Evolutionary conservation across 2,113 vertebrate genomes (phyloP).

Genomic region (Perognathus longimembris): DNA sequence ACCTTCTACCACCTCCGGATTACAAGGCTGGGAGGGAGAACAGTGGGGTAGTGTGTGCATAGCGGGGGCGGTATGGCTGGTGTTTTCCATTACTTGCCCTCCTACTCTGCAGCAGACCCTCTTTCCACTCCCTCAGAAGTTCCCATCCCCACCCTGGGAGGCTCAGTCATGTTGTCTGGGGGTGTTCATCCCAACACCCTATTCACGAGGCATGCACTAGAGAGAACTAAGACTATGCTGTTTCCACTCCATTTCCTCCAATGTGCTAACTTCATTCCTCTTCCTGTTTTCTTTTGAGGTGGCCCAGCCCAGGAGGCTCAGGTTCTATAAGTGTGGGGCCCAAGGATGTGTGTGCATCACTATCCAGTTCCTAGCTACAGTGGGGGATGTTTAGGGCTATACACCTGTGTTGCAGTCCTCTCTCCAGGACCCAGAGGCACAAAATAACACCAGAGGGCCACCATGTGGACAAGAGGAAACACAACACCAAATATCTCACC

Average conservation of each 20-base stretch:
- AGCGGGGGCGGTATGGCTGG: not conserved
- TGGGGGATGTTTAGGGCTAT: not conserved
- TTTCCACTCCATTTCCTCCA: not conserved
- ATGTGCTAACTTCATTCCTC: not conserved
- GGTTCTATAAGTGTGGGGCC: not conserved
- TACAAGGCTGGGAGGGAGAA: conserved; percentile 47
- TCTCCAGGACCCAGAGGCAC: no score
- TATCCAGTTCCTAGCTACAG: not conserved
- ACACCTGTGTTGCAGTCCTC: not conserved
- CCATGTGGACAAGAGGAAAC: not conserved
- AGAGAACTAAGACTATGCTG: not conserved
- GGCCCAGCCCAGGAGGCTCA: not conserved
- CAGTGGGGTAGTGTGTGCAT: conserved; percentile 59
- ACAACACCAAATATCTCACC: not conserved
- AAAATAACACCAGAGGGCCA: not conserved
- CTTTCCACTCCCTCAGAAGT: conserved; percentile 61
- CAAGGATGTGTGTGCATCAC: not conserved
- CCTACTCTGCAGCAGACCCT: not conserved
- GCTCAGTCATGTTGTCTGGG: not conserved
- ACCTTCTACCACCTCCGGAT: conserved; percentile 50
- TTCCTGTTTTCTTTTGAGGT: not conserved
- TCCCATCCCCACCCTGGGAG: conserved; percentile 44
- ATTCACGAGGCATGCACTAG: not conserved
- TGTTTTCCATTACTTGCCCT: conserved; percentile 70
- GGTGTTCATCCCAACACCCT: not conserved